These are phyloP conservation scores for Camponotus floridanus DNA, from an alignment of 1,140 invertebrate species.

Conservation along the genomic window DNA sequence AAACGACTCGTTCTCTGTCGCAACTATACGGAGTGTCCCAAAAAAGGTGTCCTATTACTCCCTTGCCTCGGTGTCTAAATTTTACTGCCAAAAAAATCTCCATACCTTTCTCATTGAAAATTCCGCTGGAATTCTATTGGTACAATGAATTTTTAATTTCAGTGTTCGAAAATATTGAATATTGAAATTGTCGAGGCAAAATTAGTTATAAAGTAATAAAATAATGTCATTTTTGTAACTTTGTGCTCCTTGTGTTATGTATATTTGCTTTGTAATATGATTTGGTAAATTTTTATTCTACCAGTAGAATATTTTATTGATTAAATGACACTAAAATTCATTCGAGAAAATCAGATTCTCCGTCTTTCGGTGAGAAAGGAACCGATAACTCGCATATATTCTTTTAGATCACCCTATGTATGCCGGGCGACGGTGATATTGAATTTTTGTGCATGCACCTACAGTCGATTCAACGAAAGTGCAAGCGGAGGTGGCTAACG, in stretches of 20 bases:
- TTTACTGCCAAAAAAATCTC: background rate
- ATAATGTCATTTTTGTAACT: background rate
- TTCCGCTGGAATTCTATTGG: background rate
- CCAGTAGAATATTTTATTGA: background rate
- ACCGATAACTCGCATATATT: background rate
- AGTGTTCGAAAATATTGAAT: background rate
- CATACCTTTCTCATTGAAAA: background rate
- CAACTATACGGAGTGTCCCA: conserved; percentile 41
- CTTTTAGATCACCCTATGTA: conserved; percentile 45
- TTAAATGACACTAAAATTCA: background rate
- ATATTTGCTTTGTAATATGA: background rate
- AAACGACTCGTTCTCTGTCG: conserved; percentile 59
- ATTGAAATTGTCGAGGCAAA: background rate
- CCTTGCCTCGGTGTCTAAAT: conserved; percentile 31
- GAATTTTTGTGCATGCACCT: conserved; percentile 85
- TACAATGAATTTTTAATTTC: background rate
- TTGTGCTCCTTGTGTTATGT: background rate
- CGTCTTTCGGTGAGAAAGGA: background rate
- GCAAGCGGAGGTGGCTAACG: conserved; percentile 73
- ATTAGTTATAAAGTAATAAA: background rate
- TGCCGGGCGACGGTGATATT: conserved; percentile 78
- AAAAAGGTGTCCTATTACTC: conserved; percentile 28
- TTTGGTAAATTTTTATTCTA: background rate
- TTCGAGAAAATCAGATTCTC: background rate
- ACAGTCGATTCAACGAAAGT: conserved; percentile 85